Conservation (phyloP, 1,140 invertebrate species). For the Paramacrobiotus metropolitanus region DNA sequence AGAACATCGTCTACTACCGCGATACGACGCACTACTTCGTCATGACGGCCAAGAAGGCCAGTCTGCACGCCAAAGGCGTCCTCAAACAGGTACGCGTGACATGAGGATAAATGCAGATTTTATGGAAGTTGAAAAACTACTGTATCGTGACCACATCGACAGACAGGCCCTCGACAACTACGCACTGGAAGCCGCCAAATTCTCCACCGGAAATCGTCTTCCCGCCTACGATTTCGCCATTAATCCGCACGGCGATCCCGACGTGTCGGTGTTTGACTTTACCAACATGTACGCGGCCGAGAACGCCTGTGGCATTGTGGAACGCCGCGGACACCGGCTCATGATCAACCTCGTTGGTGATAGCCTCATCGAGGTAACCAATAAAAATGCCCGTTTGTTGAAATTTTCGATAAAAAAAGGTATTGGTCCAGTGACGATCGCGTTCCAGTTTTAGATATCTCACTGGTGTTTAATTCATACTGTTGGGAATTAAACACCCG, state of each 20-base stretch:
- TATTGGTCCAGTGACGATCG: too few species aligned
- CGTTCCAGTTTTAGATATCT: too few species aligned
- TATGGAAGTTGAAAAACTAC: conserved; percentile 58
- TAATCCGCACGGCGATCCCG: conserved; percentile 89
- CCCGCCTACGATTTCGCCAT: conserved; percentile 77
- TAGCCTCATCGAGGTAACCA: conserved; percentile 76
- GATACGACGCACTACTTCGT: conserved; percentile 99
- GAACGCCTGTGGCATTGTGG: conserved; percentile 59
- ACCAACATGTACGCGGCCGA: conserved; percentile 95
- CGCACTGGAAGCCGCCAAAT: conserved; percentile 79
- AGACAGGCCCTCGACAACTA: conserved; percentile 66
- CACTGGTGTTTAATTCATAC: too few species aligned
- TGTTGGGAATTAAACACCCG: too few species aligned
- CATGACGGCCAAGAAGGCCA: conserved; percentile 95
- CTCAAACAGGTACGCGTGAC: conserved; percentile 55
- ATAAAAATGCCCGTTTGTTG: too few species aligned
- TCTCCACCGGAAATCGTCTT: conserved; percentile 75
- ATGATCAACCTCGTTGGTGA: conserved; percentile 79
- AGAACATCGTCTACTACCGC: conserved; percentile 93
- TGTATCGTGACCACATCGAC: conserved; percentile 71
- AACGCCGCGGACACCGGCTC: conserved; percentile 49
- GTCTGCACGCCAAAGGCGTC: conserved; percentile 68
- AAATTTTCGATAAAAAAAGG: too few species aligned
- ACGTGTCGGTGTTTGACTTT: conserved; percentile 99
- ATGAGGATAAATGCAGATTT: too few species aligned